Evolutionary conservation across 2,113 vertebrate species (phyloP).

Genomic region (Fukomys damarensis): DNA sequence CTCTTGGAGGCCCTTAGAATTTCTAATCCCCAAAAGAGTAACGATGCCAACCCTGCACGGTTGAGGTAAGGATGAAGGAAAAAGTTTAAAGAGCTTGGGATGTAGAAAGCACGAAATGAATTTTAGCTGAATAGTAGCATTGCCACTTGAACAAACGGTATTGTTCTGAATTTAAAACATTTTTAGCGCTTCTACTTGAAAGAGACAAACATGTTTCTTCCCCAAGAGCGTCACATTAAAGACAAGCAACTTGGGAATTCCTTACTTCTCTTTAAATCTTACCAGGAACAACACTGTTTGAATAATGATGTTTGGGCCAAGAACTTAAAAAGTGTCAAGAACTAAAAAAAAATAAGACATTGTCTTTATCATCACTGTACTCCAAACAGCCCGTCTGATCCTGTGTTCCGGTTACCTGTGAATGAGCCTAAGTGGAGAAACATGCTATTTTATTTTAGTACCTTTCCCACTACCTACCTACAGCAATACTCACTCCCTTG

Average conservation of each 20-base stretch:
- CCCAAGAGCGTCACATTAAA: not conserved
- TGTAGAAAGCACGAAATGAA: not conserved
- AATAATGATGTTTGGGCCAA: constrained; percentile 1
- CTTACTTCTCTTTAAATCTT: not conserved
- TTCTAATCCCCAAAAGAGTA: not conserved
- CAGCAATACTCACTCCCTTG: not conserved
- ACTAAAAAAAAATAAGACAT: not conserved
- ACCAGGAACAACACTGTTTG: constrained; percentile 48
- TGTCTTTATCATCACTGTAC: not conserved
- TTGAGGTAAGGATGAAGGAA: not conserved
- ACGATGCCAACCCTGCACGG: not conserved
- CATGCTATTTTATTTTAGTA: too few species aligned
- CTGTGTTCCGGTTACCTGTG: not conserved
- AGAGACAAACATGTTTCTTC: not conserved
- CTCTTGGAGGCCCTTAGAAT: not conserved
- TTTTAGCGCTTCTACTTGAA: constrained; percentile 45
- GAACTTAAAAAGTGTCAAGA: not conserved
- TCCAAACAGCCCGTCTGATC: not conserved
- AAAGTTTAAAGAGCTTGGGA: not conserved
- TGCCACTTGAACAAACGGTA: not conserved
- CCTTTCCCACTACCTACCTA: not conserved
- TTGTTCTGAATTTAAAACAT: constrained; percentile 41
- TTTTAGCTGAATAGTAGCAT: not conserved
- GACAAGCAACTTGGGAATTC: not conserved
- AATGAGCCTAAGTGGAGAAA: not conserved